phyloP scores from a whole-genome alignment of 2,888 invertebrate genomes.

The Mythimna loreyi region DNA sequence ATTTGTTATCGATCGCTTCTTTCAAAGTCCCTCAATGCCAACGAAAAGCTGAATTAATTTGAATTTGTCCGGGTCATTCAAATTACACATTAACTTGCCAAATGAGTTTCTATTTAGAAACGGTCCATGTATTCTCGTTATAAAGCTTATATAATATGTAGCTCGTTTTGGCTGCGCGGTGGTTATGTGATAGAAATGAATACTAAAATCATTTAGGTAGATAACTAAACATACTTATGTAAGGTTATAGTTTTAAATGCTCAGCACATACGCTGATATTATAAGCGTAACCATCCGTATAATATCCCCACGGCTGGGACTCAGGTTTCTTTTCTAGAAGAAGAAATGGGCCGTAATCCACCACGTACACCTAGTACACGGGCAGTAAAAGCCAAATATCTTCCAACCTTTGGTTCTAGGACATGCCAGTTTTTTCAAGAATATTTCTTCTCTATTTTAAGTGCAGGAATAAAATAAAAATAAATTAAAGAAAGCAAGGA shows the following conservation, averaged over 20 bases:
- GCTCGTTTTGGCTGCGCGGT: constrained; percentile 21
- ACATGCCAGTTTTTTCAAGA: too few relatives aligned
- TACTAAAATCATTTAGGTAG: constrained; percentile 25
- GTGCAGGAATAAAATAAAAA: too few relatives aligned
- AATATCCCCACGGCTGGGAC: too few relatives aligned
- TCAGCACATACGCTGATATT: too few relatives aligned
- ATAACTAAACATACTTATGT: constrained; percentile 3
- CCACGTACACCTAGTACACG: too few relatives aligned
- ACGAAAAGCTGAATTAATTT: constrained; percentile 74
- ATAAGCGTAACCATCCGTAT: too few relatives aligned
- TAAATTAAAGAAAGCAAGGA: too few relatives aligned
- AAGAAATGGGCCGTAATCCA: too few relatives aligned
- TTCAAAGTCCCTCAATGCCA: constrained; percentile 70
- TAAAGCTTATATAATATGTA: constrained; percentile 42
- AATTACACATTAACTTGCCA: constrained; percentile 64
- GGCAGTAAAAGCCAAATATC: too few relatives aligned
- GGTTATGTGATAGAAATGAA: constrained; percentile 34
- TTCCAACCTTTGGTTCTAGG: too few relatives aligned
- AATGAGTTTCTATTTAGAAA: constrained; percentile 65
- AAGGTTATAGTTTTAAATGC: background rate
- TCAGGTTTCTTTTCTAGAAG: too few relatives aligned
- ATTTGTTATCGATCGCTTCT: constrained; percentile 79
- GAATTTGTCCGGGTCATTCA: constrained; percentile 70
- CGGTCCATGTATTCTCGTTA: constrained; percentile 44
- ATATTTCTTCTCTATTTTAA: too few relatives aligned